A percentile compares a stretch with the other conserved stretches of the same genome.
phyloP scores from a whole-genome alignment of 2,797 vertebrate species.

The Huso huso region DNA sequence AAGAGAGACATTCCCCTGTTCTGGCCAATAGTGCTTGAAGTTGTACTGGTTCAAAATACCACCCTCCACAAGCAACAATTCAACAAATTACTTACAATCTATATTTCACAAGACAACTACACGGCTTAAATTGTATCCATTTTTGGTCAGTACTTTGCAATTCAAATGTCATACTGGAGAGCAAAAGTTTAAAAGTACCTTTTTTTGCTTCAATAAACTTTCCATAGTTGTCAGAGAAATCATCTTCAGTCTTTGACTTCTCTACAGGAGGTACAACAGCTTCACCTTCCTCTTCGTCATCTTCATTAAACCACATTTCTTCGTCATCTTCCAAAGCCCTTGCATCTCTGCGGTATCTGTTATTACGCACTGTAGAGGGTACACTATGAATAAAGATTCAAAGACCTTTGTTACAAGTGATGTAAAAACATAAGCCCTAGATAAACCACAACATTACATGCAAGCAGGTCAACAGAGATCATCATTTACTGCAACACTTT shows the following conservation, averaged over 20 bases:
- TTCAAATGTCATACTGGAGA: slow-evolving; percentile 22
- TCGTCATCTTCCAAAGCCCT: slow-evolving; percentile 88
- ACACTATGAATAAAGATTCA: slow-evolving; percentile 46
- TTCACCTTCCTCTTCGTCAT: slow-evolving; percentile 87
- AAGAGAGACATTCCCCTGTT: no score
- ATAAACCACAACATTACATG: no score
- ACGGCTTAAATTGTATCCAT: no score
- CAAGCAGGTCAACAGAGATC: no score
- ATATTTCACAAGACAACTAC: no score
- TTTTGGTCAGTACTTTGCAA: no score
- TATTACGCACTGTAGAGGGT: slow-evolving; percentile 64
- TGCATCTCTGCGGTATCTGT: slow-evolving; percentile 85
- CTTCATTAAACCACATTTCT: slow-evolving; percentile 96
- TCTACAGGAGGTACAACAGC: slow-evolving; percentile 68
- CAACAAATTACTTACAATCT: no score
- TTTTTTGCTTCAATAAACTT: slow-evolving; percentile 98
- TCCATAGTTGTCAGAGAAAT: slow-evolving; percentile 92
- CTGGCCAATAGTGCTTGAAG: no score
- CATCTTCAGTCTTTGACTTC: slow-evolving; percentile 85
- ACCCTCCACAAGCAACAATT: no score
- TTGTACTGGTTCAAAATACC: no score
- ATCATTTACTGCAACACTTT: no score
- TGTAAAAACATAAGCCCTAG: neutral
- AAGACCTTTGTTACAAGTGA: neutral
- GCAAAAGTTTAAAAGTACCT: slow-evolving; percentile 55